Percentiles rank a stretch among this genome's conserved stretches.
These are phyloP conservation scores for Dipus sagitta DNA, from an alignment of 2,797 vertebrate species.

Conservation along the genomic window DNA sequence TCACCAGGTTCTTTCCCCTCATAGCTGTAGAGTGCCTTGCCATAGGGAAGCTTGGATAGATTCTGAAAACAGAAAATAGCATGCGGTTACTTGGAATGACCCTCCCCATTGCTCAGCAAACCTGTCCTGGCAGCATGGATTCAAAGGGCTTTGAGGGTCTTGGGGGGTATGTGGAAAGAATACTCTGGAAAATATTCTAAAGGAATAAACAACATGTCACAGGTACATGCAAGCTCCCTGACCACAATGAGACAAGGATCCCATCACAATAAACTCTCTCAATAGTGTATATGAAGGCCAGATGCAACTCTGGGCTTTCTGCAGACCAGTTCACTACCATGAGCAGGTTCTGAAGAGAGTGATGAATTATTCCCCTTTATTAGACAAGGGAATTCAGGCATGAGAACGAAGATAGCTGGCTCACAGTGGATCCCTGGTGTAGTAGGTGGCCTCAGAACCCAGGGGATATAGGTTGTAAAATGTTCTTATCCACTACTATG, in stretches of 20 bases:
- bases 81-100: background rate
- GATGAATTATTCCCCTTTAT: background rate
- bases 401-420: background rate
- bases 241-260: background rate
- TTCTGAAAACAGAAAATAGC: conserved; percentile 89
- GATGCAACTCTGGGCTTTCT: background rate
- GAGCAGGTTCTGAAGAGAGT: background rate
- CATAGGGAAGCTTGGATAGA: conserved; percentile 94
- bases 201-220: background rate
- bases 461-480: background rate
- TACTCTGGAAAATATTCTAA: background rate
- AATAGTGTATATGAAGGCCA: background rate
- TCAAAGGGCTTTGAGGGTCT: background rate
- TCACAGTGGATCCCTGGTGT: background rate
- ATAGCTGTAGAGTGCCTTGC: conserved; percentile 97
- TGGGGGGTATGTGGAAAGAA: background rate
- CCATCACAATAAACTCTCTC: background rate
- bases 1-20: conserved; percentile 98
- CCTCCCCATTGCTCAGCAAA: fast-evolving
- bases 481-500: background rate
- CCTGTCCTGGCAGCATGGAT: background rate
- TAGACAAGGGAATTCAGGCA: background rate
- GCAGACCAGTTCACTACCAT: fast-evolving
- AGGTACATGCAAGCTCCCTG: background rate
- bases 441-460: fast-evolving